phyloP scores from a whole-genome alignment of 2,797 vertebrate genomes.

The Brachyalestes nurse region DNA sequence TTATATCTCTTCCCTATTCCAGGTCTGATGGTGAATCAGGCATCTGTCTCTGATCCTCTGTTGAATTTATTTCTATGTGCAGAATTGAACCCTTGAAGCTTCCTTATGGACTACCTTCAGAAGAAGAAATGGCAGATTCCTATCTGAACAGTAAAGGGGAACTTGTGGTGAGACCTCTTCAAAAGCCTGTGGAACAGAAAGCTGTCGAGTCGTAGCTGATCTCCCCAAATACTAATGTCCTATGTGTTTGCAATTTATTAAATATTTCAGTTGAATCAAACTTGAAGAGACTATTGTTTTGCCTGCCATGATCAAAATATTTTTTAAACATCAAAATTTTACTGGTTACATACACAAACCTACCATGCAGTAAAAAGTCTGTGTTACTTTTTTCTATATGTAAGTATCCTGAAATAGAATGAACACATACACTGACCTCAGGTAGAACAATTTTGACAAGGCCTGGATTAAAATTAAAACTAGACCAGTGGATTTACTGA shows the following conservation, averaged over 20 bases:
- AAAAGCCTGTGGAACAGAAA: slow-evolving; percentile 79
- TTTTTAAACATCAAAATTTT: no score
- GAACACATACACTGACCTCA: no score
- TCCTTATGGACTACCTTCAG: slow-evolving; percentile 88
- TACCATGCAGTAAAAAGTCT: no score
- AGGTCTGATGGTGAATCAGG: background rate
- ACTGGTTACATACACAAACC: no score
- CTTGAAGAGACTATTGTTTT: no score
- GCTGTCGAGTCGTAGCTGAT: slow-evolving; percentile 69
- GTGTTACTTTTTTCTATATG: background rate
- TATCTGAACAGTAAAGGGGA: slow-evolving; percentile 90
- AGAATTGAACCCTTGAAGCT: slow-evolving; percentile 91
- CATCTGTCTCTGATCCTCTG: background rate
- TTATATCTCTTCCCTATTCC: background rate
- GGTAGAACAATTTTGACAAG: no score
- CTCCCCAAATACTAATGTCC: background rate
- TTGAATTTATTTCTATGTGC: slow-evolving; percentile 27
- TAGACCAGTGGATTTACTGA: no score
- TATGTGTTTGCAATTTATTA: slow-evolving; percentile 34
- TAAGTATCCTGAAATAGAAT: background rate
- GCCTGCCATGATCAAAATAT: no score
- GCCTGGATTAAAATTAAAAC: no score
- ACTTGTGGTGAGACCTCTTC: slow-evolving; percentile 79
- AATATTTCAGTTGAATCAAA: slow-evolving; percentile 3
- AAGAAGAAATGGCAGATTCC: slow-evolving; percentile 85